phyloP scores from a whole-genome alignment of 2,797 vertebrate genomes.

The Poeciliopsis gracilis region DNA sequence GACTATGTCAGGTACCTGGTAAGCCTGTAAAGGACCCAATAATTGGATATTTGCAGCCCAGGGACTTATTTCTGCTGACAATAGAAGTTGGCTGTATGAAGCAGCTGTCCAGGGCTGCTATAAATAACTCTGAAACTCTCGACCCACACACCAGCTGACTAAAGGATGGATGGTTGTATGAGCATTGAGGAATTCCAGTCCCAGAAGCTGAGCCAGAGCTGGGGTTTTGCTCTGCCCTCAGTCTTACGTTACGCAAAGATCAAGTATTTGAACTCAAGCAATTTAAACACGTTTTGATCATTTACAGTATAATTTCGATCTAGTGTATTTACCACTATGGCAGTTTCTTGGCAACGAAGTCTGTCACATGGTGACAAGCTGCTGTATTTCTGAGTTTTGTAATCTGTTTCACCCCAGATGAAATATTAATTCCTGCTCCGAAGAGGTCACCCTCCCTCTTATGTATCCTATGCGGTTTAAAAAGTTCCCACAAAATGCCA shows the following conservation, averaged over 20 bases:
- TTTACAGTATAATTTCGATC: not conserved
- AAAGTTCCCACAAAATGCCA: constrained; percentile 11
- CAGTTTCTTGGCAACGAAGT: constrained; percentile 67
- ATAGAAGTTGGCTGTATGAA: constrained; percentile 31
- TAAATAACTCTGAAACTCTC: constrained; percentile 49
- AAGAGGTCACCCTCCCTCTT: constrained; percentile 24
- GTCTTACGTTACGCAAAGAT: too few species aligned
- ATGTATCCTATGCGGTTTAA: not conserved
- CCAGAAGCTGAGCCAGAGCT: not conserved
- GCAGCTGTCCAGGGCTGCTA: constrained; percentile 47
- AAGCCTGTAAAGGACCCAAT: constrained; percentile 29
- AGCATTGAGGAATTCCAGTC: constrained; percentile 27
- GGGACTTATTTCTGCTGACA: constrained; percentile 57
- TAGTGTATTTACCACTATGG: not conserved
- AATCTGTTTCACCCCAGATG: constrained; percentile 50
- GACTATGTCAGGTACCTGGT: constrained; percentile 16
- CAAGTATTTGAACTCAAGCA: not conserved
- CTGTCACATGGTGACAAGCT: constrained; percentile 43
- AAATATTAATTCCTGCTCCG: constrained; percentile 66
- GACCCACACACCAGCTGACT: constrained; percentile 48
- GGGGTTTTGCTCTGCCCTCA: constrained; percentile 1
- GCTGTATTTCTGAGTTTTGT: constrained; percentile 29
- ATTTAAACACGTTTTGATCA: not conserved
- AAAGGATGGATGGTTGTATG: constrained; percentile 17
- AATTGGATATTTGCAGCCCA: constrained; percentile 58